Conservation (phyloP, 2,888 invertebrate genomes). For the Venustoraphidia nigricollis region DNA sequence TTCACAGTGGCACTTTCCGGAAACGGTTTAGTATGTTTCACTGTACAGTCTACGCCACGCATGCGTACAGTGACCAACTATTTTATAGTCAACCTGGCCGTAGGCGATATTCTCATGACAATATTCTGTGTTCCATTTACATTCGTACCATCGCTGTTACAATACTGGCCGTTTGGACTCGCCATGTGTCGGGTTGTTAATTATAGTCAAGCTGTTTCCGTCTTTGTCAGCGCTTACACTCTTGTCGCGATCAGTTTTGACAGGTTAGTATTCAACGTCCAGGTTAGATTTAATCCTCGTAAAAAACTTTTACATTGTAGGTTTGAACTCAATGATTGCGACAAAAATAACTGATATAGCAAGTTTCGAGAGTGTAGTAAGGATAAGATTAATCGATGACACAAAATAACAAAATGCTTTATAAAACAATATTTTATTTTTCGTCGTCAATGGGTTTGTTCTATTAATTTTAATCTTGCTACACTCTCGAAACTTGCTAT, state of each 20-base stretch:
- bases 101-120: constrained; percentile 83
- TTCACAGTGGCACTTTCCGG: constrained; percentile 57
- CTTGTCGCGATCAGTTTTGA: constrained; percentile 82
- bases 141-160: constrained; percentile 56
- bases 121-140: constrained; percentile 84
- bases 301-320: too few species aligned
- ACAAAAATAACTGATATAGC: too few species aligned
- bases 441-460: too few species aligned
- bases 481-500: too few species aligned
- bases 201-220: constrained; percentile 68
- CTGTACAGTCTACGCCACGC: constrained; percentile 64
- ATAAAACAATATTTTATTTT: too few species aligned
- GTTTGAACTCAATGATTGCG: too few species aligned
- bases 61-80: constrained; percentile 89
- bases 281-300: too few species aligned
- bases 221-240: constrained; percentile 77
- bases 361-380: too few species aligned
- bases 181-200: constrained; percentile 70
- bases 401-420: too few species aligned
- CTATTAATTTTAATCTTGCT: too few species aligned
- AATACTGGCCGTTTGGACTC: constrained; percentile 80
- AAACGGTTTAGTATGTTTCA: constrained; percentile 71
- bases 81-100: constrained; percentile 78
- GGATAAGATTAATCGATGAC: too few species aligned
- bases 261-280: too few species aligned